Evolutionary conservation across 2,888 invertebrate species (phyloP).

Genomic region (Chalcis sispes): DNA sequence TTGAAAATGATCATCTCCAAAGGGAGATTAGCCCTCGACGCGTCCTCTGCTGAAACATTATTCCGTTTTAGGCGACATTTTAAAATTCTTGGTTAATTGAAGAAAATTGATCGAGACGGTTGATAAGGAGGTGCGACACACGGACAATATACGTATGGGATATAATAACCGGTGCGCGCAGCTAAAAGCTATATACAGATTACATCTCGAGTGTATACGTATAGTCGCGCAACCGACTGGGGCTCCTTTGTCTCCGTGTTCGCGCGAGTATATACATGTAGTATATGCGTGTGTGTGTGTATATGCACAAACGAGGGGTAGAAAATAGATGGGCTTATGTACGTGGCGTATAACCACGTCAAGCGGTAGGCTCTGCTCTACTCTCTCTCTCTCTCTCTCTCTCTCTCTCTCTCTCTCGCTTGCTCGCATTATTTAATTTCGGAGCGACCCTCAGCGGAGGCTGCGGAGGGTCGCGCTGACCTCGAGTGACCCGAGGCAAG

Average conservation of each 20-base stretch:
- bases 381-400: not conserved
- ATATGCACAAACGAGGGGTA: not conserved
- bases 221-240: not conserved
- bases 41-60: not conserved
- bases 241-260: not conserved
- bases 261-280: not conserved
- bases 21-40: not conserved
- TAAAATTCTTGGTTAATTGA: constrained; percentile 13
- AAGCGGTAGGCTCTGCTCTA: not conserved
- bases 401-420: no score
- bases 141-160: no score
- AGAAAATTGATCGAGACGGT: not conserved
- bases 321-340: constrained; percentile 33
- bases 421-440: constrained; percentile 42
- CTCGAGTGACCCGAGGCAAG: constrained; percentile 31
- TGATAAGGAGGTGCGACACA: constrained; percentile 15
- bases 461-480: constrained; percentile 7
- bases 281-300: not conserved
- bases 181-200: constrained; percentile 16
- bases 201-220: not conserved
- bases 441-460: constrained; percentile 25
- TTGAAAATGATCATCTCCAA: not conserved
- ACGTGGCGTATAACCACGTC: no score
- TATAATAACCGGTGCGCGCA: not conserved
- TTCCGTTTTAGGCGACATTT: not conserved